Evolutionary conservation across 2,888 invertebrate genomes (phyloP), one percentile per base, ranked within the genome.

Genomic region (Melitaea athalia): DNA sequence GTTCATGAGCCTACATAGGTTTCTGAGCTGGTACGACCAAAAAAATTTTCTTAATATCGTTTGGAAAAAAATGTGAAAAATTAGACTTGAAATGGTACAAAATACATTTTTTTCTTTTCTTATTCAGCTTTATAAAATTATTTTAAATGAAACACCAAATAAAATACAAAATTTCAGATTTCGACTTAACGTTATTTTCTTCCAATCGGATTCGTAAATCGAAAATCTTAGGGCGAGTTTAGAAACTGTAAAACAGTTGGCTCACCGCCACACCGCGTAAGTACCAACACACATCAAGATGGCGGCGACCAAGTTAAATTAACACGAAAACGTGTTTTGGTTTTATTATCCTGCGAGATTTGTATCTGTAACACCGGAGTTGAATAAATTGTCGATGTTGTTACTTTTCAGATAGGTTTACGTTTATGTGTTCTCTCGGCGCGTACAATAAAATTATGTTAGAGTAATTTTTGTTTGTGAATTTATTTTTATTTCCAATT

Each of bases 251-350:
- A 42, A 57, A 57, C 14, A 42, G 15, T 57, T 42, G 57, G 57
- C 57, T 17, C 42, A 57, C 15, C 42, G 57, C 57, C 57, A 57
- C 57, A 42, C 57, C 57, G 38, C 15, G 38, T 55, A 33, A 55
- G 38, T 57, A 55, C 33, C 17, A 12, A 57, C 42, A 42, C 38
- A 52, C 52, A 10, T 57, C 57, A 8, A 10, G 57, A 57, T 15
- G 42, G 42, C n/a, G 57, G 49, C 74, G 79, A 78, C 77, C 76
- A 84, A 86, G 83, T 85, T 86, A 83, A 86, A 86, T 85, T 85
- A 85, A 83, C 83, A 82, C 79, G 77, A 79, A 82, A 83, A 83
- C 86, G 85, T 87, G 86, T 81, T 77, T 77, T 72, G 82, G 76
- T 84, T 87, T 85, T 85, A 85, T 83, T 81, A 83, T 81, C 78